Base-by-base conservation (phyloP, 2,797 vertebrate species). In the Myotis daubentonii region DNA sequence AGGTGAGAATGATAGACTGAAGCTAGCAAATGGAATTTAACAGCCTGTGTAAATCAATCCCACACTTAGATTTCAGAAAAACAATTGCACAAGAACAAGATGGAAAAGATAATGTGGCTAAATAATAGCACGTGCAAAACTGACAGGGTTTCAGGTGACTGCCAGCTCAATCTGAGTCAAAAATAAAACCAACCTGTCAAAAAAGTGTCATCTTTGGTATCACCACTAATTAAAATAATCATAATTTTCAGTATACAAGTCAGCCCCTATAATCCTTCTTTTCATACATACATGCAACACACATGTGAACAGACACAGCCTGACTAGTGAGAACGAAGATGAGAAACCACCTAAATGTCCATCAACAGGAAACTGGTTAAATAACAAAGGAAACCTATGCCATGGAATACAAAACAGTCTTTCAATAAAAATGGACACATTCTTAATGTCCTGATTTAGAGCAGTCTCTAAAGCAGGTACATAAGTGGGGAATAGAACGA, bases 21-120 rank as follows among this genome's bases (percentile, higher is more conserved):
- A 95, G 81, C 49, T n/a, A 72, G 49, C 41, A 55, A 60, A 70
- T 49, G 47, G 92, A 76, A 88, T 38, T 53, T 94, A 79, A 86
- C 78, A 92, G 65, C 19, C 70, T 89, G 71, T 83, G n/a, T 60
- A 81, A 92, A 93, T 92, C 87, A 86, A 36, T 53, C 85, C 93
- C 60, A 80, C 85, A 76, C 70, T 88, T 84, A 72, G 82, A 65
- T 87, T 91, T 92, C 88, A 93, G 96, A 75, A 88, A 87, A 94
- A 86, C 89, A 95, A 90, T 86, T 88, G 84, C 92, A 51, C 89
- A 95, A 96, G 92, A 88, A 47, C 8, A 53, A 94, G 90, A 88
- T 90, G 68, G 51, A 71, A 62, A 89, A n/a, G 95, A 96, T 74
- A 86, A 65, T 16, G 11, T 4, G 9, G 55, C 15, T 57, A 57